Percentiles rank a stretch among this genome's conserved stretches.
phyloP scores from a whole-genome alignment of 2,888 invertebrate genomes.

The Drosophila algonquin region DNA sequence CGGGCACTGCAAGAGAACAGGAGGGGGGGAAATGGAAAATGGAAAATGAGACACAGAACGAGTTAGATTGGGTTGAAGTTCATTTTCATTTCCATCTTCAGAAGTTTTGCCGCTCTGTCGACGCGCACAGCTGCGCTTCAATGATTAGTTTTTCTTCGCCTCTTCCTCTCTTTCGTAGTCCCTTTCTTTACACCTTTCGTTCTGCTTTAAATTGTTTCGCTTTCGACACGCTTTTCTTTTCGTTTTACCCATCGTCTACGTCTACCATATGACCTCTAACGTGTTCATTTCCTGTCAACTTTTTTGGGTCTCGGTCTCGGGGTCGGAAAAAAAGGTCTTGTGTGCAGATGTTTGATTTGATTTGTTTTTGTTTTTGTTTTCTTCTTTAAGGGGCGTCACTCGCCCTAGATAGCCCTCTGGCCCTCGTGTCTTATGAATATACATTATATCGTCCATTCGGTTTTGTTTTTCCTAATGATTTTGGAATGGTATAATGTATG shows the following conservation, averaged over 20 bases:
- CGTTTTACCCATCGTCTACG: background rate
- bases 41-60: slow-evolving; percentile 1
- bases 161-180: background rate
- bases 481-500: slow-evolving; percentile 8
- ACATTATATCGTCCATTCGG: slow-evolving; percentile 29
- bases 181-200: slow-evolving; percentile 64
- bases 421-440: slow-evolving; percentile 41
- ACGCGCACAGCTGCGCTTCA: slow-evolving; percentile 67
- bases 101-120: slow-evolving; percentile 48
- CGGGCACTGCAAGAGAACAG: slow-evolving; percentile 84
- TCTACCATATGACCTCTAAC: slow-evolving; percentile 42
- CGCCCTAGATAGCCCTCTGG: no score
- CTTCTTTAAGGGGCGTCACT: slow-evolving; percentile 18
- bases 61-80: slow-evolving; percentile 19
- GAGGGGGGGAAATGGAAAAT: no score
- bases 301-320: slow-evolving; percentile 14
- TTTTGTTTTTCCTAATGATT: slow-evolving; percentile 18
- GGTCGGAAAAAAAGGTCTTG: slow-evolving; percentile 12
- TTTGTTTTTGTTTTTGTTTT: background rate
- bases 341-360: slow-evolving; percentile 66
- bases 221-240: slow-evolving; percentile 66
- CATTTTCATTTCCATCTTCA: slow-evolving; percentile 52
- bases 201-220: slow-evolving; percentile 69
- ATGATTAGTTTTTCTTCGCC: slow-evolving; percentile 59
- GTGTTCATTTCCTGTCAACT: slow-evolving; percentile 66